phyloP scores from a whole-genome alignment of 2,113 vertebrate genomes.

The Cottus gobio region DNA sequence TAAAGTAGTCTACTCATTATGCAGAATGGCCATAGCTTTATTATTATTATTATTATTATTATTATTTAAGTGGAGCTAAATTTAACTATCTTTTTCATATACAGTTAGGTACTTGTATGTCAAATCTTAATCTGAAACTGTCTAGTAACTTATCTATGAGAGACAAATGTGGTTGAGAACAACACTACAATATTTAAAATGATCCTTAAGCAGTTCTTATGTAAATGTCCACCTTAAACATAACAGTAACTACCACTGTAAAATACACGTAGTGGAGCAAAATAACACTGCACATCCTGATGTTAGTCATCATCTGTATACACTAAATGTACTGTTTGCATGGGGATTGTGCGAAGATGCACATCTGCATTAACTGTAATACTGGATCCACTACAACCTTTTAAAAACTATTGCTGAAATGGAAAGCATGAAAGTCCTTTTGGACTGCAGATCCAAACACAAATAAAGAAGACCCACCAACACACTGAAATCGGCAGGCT shows the following conservation, averaged over 20 bases:
- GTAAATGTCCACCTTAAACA: neutral
- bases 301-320: too few relatives aligned
- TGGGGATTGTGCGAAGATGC: neutral
- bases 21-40: too few relatives aligned
- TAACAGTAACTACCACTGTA: neutral
- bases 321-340: neutral
- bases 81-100: too few relatives aligned
- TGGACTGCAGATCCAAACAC: neutral
- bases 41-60: too few relatives aligned
- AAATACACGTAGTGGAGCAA: neutral
- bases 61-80: too few relatives aligned
- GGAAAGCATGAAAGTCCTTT: neutral
- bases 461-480: neutral
- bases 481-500: constrained; percentile 11
- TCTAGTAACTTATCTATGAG: too few relatives aligned
- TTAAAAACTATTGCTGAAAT: neutral
- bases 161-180: neutral
- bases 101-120: neutral
- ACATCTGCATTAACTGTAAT: too few relatives aligned
- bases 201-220: neutral
- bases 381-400: neutral
- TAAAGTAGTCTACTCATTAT: too few relatives aligned
- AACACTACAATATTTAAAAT: neutral
- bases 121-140: neutral
- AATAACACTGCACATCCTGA: neutral